phyloP scores from a whole-genome alignment of 2,797 vertebrate genomes.

The Chrysocyon brachyurus region DNA sequence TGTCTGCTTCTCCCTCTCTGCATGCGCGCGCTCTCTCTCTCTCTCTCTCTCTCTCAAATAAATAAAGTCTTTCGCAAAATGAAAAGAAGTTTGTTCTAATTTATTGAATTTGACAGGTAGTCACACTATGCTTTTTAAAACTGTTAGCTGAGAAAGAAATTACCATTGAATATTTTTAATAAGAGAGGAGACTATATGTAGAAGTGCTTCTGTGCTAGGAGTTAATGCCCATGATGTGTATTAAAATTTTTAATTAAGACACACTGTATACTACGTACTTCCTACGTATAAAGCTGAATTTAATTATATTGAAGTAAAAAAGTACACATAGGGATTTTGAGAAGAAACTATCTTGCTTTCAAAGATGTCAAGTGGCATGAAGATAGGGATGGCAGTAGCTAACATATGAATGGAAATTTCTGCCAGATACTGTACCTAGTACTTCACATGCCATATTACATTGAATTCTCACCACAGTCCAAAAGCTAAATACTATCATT shows the following conservation, averaged over 20 bases:
- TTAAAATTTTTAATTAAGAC: slow-evolving; percentile 14
- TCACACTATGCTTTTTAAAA: background rate
- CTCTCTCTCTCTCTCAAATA: too few relatives aligned
- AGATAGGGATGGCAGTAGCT: background rate
- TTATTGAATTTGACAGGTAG: background rate
- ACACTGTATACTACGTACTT: background rate
- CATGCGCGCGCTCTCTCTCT: too few relatives aligned
- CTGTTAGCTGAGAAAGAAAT: background rate
- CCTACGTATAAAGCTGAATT: background rate
- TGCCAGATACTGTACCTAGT: background rate
- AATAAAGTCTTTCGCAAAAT: too few relatives aligned
- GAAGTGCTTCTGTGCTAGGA: background rate
- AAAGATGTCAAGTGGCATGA: background rate
- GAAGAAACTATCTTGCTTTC: background rate
- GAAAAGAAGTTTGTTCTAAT: background rate
- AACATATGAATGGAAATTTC: background rate
- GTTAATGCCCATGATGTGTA: background rate
- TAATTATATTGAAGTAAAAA: background rate
- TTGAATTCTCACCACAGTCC: background rate
- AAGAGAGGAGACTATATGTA: slow-evolving; percentile 1
- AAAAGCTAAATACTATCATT: background rate
- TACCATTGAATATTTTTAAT: background rate
- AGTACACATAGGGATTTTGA: background rate
- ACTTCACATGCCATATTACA: background rate
- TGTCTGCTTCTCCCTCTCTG: too few relatives aligned